Conservation (phyloP, 2,113 vertebrate genomes). For the Poeciliopsis prolifica region DNA sequence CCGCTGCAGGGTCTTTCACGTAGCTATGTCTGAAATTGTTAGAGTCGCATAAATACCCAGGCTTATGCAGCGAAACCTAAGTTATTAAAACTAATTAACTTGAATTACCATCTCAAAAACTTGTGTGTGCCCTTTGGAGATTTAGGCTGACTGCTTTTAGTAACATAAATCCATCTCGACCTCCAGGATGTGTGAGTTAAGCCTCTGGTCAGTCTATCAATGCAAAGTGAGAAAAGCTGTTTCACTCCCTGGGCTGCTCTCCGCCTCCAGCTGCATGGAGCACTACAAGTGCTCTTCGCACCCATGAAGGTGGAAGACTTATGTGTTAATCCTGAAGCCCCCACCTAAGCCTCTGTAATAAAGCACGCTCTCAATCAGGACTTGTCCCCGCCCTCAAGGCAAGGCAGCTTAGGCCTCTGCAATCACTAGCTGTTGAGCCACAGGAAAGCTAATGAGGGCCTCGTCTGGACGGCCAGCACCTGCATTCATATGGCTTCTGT, state of each 20-base stretch:
- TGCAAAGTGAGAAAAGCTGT: slow-evolving; percentile 75
- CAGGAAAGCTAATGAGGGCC: slow-evolving; percentile 82
- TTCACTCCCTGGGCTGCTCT: slow-evolving; percentile 63
- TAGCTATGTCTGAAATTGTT: slow-evolving; percentile 52
- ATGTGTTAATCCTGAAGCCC: slow-evolving; percentile 76
- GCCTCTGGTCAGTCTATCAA: slow-evolving; percentile 77
- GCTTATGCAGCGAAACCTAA: slow-evolving; percentile 43
- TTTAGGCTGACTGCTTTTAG: slow-evolving; percentile 71
- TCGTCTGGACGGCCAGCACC: slow-evolving; percentile 78
- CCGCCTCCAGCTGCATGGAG: slow-evolving; percentile 61
- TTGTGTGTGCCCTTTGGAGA: slow-evolving; percentile 63
- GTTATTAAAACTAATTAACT: slow-evolving; percentile 76
- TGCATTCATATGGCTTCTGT: slow-evolving; percentile 68
- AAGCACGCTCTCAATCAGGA: slow-evolving; percentile 82
- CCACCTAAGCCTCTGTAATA: slow-evolving; percentile 79
- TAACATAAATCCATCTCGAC: slow-evolving; percentile 74
- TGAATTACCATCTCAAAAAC: slow-evolving; percentile 74
- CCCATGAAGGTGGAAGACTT: slow-evolving; percentile 80
- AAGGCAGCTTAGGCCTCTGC: slow-evolving; percentile 70
- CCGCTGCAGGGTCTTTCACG: slow-evolving; percentile 47
- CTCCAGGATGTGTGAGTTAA: slow-evolving; percentile 71
- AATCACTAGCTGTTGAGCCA: slow-evolving; percentile 79
- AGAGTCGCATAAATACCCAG: slow-evolving; percentile 51
- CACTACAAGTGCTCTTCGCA: slow-evolving; percentile 66
- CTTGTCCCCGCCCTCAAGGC: slow-evolving; percentile 74